Percentiles rank a stretch among this genome's conserved stretches.
phyloP scores from a whole-genome alignment of 2,797 vertebrate species.

The Karalla daura region DNA sequence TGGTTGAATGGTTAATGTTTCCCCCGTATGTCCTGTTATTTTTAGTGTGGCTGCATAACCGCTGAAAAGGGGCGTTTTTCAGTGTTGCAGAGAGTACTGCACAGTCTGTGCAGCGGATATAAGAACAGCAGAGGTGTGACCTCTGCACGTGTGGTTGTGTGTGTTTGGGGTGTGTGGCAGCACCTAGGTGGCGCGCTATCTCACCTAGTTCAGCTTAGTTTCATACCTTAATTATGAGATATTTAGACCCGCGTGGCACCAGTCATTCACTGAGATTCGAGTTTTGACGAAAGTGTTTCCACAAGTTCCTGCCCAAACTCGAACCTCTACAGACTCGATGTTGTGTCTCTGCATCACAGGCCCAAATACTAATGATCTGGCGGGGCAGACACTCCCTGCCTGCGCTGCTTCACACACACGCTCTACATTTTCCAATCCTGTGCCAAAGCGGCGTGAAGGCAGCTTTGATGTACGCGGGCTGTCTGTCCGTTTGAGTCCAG shows the following conservation, averaged over 20 bases:
- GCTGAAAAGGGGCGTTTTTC: background rate
- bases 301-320: background rate
- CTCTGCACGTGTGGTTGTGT: conserved; percentile 12
- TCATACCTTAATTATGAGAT: conserved; percentile 62
- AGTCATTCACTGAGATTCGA: background rate
- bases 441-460: conserved; percentile 80
- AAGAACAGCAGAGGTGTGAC: background rate
- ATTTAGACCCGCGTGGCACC: conserved; percentile 3
- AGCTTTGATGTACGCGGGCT: conserved; percentile 76
- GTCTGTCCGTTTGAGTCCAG: conserved; percentile 66
- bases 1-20: conserved; percentile 41
- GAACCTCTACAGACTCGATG: background rate
- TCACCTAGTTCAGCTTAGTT: conserved; percentile 62
- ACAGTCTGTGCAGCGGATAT: background rate
- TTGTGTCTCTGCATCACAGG: background rate
- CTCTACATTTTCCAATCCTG: conserved; percentile 75
- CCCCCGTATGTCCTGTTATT: conserved; percentile 2
- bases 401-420: conserved; percentile 72
- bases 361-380: conserved; percentile 29
- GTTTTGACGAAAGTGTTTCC: background rate
- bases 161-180: conserved; percentile 37
- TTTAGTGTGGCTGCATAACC: conserved; percentile 1
- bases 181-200: conserved; percentile 75
- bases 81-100: background rate
- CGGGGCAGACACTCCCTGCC: conserved; percentile 47